These are phyloP conservation scores for Bovichtus variegatus DNA, from an alignment of 2,797 vertebrate species.

Conservation along the genomic window DNA sequence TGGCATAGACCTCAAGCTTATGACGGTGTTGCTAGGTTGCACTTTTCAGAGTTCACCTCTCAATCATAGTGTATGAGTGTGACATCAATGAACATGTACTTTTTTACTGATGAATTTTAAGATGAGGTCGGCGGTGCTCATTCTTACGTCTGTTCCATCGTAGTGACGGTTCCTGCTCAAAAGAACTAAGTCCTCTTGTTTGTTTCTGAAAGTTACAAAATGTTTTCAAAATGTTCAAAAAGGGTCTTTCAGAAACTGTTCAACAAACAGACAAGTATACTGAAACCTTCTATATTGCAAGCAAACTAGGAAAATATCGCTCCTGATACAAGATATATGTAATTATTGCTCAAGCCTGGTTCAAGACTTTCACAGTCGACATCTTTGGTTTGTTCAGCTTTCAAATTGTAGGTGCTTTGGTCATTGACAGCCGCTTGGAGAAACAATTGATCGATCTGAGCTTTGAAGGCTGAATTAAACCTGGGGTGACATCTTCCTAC, in stretches of 20 bases:
- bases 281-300: too few relatives aligned
- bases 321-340: too few relatives aligned
- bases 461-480: neutral
- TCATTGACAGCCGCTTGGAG: neutral
- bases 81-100: neutral
- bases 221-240: neutral
- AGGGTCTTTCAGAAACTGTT: neutral
- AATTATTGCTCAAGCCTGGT: too few relatives aligned
- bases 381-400: neutral
- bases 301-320: too few relatives aligned
- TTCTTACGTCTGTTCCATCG: too few relatives aligned
- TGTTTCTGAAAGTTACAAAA: too few relatives aligned
- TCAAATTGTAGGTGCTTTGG: neutral
- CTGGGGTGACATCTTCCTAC: neutral
- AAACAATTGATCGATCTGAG: neutral
- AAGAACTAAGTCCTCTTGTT: too few relatives aligned
- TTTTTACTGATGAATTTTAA: neutral
- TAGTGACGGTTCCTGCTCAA: too few relatives aligned
- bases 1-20: too few relatives aligned
- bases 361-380: neutral
- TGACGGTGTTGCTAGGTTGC: neutral
- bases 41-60: neutral
- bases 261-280: too few relatives aligned
- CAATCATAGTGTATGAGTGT: neutral
- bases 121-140: too few relatives aligned